These are phyloP conservation scores for Carcina quercana DNA, from an alignment of 2,888 invertebrate genomes.

Conservation along the genomic window DNA sequence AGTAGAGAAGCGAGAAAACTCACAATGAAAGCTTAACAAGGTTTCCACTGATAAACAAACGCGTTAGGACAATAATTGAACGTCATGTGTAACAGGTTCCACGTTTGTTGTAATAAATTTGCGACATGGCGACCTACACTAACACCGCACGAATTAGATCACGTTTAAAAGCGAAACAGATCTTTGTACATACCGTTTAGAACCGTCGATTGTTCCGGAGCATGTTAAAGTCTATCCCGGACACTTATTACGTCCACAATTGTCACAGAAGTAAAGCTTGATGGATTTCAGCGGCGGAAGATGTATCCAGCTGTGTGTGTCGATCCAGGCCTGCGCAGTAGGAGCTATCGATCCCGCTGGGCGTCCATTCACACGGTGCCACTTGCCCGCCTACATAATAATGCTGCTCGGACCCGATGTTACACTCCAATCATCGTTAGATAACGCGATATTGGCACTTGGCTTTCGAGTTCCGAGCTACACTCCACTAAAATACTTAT, in stretches of 20 bases:
- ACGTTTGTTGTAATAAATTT: conserved; percentile 22
- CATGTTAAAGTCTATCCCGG: conserved; percentile 44
- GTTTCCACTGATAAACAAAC: conserved; percentile 45
- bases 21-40: no score
- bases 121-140: conserved; percentile 32
- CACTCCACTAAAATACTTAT: conserved; percentile 44
- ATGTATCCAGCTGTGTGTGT: conserved; percentile 46
- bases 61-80: conserved; percentile 33
- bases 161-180: background rate
- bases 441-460: conserved; percentile 59
- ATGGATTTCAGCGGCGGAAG: conserved; percentile 36
- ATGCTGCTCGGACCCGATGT: conserved; percentile 40
- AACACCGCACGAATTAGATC: conserved; percentile 1
- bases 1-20: no score
- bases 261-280: conserved; percentile 43
- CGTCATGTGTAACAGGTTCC: conserved; percentile 55
- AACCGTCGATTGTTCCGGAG: conserved; percentile 41
- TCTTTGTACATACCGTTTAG: conserved; percentile 55
- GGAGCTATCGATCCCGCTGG: conserved; percentile 54
- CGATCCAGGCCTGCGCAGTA: conserved; percentile 48
- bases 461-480: conserved; percentile 38
- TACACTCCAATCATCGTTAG: conserved; percentile 64
- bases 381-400: conserved; percentile 61
- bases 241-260: conserved; percentile 42
- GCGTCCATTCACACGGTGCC: conserved; percentile 60